Conservation (phyloP, 2,113 vertebrate genomes). For the Crocuta crocuta region DNA sequence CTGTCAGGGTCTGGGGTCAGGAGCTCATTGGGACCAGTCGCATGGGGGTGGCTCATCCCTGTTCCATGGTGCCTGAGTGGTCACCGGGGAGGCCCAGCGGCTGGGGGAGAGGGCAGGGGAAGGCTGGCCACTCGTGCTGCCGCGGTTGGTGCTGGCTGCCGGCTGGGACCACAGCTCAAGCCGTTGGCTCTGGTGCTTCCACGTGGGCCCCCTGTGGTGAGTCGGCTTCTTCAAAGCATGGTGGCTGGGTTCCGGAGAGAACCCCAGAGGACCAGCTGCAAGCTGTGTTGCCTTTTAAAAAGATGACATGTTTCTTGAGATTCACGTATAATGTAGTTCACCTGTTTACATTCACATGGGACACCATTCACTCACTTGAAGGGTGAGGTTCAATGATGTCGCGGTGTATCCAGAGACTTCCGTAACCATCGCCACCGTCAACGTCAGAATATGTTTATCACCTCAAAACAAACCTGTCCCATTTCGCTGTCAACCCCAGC, state of each 20-base stretch:
- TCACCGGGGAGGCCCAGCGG: neutral
- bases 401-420: neutral
- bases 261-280: no score
- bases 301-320: fast-evolving
- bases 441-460: neutral
- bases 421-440: fast-evolving
- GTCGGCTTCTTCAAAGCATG: neutral
- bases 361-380: neutral
- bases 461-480: neutral
- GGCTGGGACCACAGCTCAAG: fast-evolving
- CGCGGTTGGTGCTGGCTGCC: fast-evolving
- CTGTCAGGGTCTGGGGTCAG: neutral
- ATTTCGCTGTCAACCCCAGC: no score
- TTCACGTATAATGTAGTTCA: neutral
- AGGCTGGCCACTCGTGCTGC: fast-evolving
- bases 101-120: neutral
- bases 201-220: fast-evolving
- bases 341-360: neutral
- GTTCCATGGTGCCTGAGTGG: neutral
- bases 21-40: neutral
- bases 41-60: neutral
- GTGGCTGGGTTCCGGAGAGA: neutral
- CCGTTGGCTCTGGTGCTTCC: fast-evolving
- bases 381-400: neutral
- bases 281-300: neutral